Evolutionary conservation across 1,140 invertebrate genomes (phyloP).

Genomic region (Orchestia grillus): DNA sequence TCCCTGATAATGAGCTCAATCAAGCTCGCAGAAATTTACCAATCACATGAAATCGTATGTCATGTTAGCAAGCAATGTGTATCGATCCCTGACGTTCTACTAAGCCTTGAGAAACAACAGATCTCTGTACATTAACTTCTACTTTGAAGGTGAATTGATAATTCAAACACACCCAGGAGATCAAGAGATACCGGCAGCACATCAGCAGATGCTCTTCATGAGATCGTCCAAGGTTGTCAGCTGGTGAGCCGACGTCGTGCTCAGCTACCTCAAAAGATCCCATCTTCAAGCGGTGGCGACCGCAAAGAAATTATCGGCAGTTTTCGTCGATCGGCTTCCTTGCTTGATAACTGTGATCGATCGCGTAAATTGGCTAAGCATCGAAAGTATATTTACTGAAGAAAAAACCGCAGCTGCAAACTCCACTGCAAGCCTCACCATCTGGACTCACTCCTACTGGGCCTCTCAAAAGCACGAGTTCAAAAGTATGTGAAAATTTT

Average conservation of each 20-base stretch:
- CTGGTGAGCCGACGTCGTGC: not conserved
- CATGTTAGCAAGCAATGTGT: not conserved
- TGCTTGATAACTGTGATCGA: not conserved
- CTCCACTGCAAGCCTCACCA: not conserved
- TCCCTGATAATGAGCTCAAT: not conserved
- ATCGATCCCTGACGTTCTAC: not conserved
- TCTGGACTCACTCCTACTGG: not conserved
- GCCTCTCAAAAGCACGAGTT: not conserved
- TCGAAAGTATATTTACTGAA: slow-evolving; percentile 2
- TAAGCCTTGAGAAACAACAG: not conserved
- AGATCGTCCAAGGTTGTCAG: not conserved
- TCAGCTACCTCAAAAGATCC: not conserved
- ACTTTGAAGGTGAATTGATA: not conserved
- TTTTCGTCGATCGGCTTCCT: not conserved
- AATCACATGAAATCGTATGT: not conserved
- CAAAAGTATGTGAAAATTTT: not conserved
- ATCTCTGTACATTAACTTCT: not conserved
- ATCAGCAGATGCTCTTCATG: not conserved
- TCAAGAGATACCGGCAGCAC: not conserved
- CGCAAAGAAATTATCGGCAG: slow-evolving; percentile 7
- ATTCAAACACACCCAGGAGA: not conserved
- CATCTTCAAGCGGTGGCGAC: not conserved
- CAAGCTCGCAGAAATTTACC: not conserved
- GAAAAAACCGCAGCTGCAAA: not conserved
- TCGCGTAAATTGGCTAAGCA: not conserved